Evolutionary conservation across 2,888 invertebrate species (phyloP), one percentile per base, ranked within the genome.

Genomic region (Tinea semifulvella): DNA sequence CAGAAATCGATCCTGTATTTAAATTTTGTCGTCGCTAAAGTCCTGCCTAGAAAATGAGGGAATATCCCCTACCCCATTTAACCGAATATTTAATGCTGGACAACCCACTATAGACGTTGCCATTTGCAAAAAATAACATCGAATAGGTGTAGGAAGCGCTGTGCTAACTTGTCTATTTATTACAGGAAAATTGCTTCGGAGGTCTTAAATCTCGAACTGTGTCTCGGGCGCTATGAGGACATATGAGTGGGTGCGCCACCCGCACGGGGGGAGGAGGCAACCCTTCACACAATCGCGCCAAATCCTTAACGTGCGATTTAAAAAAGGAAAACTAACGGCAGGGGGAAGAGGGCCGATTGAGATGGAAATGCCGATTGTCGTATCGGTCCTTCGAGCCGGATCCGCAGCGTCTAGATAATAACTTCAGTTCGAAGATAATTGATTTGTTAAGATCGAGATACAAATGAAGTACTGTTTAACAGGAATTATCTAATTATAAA

Each of bases 291-390:
- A 64, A 74, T 75, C 69, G 67, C 73, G 70, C 73, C 72, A 71
- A 75, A 75, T 76, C 76, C 73, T 77, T 76, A 77, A 77, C 76
- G 75, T 71, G 74, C 73, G 76, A 77, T 79, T 79, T 79, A 80
- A 80, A 79, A 77, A 79, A 75, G 45, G 77, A 76, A 77, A 77
- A 77, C 76, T 75, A 75, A 75, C 19, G 53, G 56, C 48, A 47
- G 46, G 40, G 55, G 56, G 60, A 61, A 63, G 43, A 19, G 38
- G 31, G 16, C 54, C 66, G 71, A 70, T 73, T 68, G 73, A 73
- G 75, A 75, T 73, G 74, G 74, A 73, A 77, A 79, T 77, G 70
- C 64, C 74, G 71, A 76, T 59, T 60, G 48, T 43, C 43, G 43
- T 31, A 19, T 42, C 42, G 42, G 20, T 22, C 43, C 35, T 27